Evolutionary conservation across 2,113 vertebrate species (phyloP).

Genomic region (Campylorhamphus procurvoides): DNA sequence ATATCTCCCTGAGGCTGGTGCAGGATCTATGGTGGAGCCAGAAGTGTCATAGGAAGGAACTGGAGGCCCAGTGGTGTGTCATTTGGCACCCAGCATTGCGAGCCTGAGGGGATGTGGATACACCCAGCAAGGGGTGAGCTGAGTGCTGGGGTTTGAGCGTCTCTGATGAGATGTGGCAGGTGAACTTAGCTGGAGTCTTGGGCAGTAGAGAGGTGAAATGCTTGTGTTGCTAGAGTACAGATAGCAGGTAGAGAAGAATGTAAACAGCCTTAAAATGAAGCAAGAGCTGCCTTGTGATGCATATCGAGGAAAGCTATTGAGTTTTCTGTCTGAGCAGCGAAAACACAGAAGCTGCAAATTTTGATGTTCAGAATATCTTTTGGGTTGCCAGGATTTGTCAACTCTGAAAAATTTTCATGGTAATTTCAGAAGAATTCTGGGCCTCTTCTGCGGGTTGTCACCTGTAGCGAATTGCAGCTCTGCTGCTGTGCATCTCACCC

Average conservation of each 20-base stretch:
- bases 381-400: not conserved
- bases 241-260: not conserved
- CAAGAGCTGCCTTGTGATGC: not conserved
- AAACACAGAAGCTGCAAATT: not conserved
- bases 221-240: not conserved
- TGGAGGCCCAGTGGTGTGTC: not conserved
- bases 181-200: not conserved
- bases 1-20: not conserved
- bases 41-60: not conserved
- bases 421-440: not conserved
- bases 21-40: not conserved
- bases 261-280: not conserved
- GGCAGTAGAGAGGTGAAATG: not conserved
- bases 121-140: not conserved
- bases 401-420: not conserved
- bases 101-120: rapidly evolving
- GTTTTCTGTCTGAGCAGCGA: not conserved
- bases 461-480: not conserved
- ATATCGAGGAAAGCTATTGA: not conserved
- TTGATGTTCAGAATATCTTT: not conserved
- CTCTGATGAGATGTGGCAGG: not conserved
- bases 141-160: not conserved
- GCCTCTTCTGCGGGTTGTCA: not conserved
- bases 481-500: not conserved
- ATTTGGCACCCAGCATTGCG: rapidly evolving